Evolutionary conservation across 1,140 invertebrate genomes (phyloP), one percentile per base, ranked within the genome.

Genomic region (Lepidotrigona ventralis): DNA sequence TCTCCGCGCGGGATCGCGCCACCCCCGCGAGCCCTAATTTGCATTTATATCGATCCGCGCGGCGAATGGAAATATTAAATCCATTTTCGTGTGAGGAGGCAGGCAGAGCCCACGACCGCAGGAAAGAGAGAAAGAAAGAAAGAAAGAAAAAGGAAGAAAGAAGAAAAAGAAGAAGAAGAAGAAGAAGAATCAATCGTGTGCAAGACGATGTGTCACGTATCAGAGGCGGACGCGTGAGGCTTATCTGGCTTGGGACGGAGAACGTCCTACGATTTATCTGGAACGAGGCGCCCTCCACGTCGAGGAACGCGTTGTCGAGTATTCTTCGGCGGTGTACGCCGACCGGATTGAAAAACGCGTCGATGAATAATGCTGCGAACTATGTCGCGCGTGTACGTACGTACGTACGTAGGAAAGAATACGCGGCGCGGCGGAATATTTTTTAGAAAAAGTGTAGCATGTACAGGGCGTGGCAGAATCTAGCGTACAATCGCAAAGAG

Each of bases 31-130:
- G 74, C 46, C 70, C 76, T 86, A 83, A 90, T 90, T 91, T 90
- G 88, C 89, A 90, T 90, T 90, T 91, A 90, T 91, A 91, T 90
- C 90, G 90, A 91, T 90, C 89, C 81, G 70, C 29, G 39, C 69
- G 76, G 81, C 82, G 85, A 88, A 88, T 85, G 85, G 81, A 90
- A 88, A 90, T 90, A 90, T 91, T 88, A 91, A 91, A 91, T 90
- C 86, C 85, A 87, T 87, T 87, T 88, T 90, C 79, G 86, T 46
- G n/a, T 69, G 46, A 66, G 64, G 51, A 53, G n/a, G 33, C 68
- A 78, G 54, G 2, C 4, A 56, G 6, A 54, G 54, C 84, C 83
- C 64, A 83, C 80, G 76, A 3, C 33, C 33, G 33, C 33, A 33
- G 4, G 33, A 33, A 33, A 33, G 33, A 33, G 33, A 33, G 33